phyloP scores from a whole-genome alignment of 2,797 vertebrate species.

The Myripristis jacobus region DNA sequence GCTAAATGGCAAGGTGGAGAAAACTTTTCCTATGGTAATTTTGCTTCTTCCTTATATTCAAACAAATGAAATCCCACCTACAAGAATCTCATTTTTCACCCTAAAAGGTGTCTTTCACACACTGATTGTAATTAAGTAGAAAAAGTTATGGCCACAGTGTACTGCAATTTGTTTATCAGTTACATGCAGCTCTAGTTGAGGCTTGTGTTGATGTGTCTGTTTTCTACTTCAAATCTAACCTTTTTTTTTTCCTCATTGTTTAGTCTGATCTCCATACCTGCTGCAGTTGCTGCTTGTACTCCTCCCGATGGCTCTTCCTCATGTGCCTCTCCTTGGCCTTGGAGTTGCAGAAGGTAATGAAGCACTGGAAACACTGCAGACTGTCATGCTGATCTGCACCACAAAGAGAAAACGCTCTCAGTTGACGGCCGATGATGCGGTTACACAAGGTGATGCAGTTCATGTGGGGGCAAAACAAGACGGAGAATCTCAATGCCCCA shows the following conservation, averaged over 20 bases:
- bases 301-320: conserved; percentile 85
- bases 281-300: conserved; percentile 81
- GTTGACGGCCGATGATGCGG: background rate
- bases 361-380: conserved; percentile 86
- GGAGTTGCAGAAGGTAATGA: conserved; percentile 85
- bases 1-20: too few relatives aligned
- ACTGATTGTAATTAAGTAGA: too few relatives aligned
- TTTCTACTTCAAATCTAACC: background rate
- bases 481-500: background rate
- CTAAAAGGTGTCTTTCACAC: too few relatives aligned
- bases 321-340: conserved; percentile 88
- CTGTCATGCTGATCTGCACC: conserved; percentile 82
- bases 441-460: too few relatives aligned
- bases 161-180: too few relatives aligned
- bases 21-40: too few relatives aligned
- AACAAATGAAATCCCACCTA: background rate
- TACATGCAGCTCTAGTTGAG: too few relatives aligned
- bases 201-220: too few relatives aligned
- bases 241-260: background rate
- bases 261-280: conserved; percentile 45
- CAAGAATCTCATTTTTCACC: background rate
- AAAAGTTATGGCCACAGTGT: too few relatives aligned
- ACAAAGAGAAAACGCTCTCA: conserved; percentile 22
- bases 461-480: background rate
- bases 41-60: too few relatives aligned